Evolutionary conservation across 2,888 invertebrate species (phyloP).

Genomic region (Dioctria linearis): DNA sequence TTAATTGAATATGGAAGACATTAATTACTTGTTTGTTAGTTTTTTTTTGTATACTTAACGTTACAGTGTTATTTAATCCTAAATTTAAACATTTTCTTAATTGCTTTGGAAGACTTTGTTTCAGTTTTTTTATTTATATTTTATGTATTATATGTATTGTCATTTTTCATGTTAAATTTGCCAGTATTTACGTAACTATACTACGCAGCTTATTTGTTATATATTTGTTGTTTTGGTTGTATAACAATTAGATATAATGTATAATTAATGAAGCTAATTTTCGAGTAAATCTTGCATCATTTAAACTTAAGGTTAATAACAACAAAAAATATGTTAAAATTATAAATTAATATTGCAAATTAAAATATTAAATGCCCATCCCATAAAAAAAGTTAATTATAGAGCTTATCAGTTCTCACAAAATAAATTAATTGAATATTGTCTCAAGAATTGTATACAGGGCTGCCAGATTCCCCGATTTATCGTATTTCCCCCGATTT

Average conservation of each 20-base stretch:
- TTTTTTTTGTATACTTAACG: conserved; percentile 14
- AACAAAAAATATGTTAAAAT: background rate
- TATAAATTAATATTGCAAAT: too few species aligned
- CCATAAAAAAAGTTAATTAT: too few species aligned
- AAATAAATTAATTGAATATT: too few species aligned
- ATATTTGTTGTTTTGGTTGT: background rate
- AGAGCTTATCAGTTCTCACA: too few species aligned
- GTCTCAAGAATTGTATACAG: too few species aligned
- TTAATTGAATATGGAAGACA: conserved; percentile 47
- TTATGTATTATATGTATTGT: background rate
- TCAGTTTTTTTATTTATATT: background rate
- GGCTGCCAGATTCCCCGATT: too few species aligned
- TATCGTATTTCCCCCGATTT: too few species aligned
- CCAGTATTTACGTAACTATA: too few species aligned
- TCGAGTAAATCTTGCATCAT: background rate
- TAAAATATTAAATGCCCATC: too few species aligned
- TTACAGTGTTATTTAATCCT: background rate
- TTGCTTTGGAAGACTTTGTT: conserved; percentile 50
- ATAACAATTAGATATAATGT: background rate
- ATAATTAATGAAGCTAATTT: background rate
- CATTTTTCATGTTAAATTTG: background rate
- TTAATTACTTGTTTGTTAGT: conserved; percentile 29
- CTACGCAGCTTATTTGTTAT: too few species aligned
- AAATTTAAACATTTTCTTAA: conserved; percentile 25
- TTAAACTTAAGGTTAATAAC: background rate